Evolutionary conservation across 2,888 invertebrate genomes (phyloP).

Genomic region (Platycheirus rosarum): DNA sequence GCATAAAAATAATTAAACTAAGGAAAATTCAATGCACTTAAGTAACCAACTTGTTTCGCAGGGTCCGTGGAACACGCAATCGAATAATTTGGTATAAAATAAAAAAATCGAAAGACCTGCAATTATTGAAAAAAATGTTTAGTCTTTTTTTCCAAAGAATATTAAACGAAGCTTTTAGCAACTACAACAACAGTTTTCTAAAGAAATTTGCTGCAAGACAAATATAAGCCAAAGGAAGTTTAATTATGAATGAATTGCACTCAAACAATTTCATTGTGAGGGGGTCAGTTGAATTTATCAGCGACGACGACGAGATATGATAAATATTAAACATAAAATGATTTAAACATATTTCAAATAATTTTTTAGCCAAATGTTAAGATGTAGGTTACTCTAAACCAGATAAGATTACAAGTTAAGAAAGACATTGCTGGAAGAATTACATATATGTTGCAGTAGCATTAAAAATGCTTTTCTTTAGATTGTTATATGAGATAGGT

Average conservation of each 20-base stretch:
- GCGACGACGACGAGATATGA: too few species aligned
- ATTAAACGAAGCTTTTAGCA: constrained; percentile 6
- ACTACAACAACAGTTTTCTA: not conserved
- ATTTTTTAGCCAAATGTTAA: too few species aligned
- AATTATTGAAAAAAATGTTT: constrained; percentile 56
- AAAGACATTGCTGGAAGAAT: not conserved
- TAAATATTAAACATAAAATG: too few species aligned
- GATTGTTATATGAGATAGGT: too few species aligned
- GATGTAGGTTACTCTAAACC: not conserved
- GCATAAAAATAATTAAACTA: constrained; percentile 3
- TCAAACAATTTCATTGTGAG: not conserved
- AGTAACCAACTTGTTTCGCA: constrained; percentile 78
- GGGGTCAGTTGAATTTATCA: too few species aligned
- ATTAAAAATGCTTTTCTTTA: constrained; percentile 2
- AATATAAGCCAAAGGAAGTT: not conserved
- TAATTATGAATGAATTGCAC: not conserved
- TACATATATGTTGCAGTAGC: not conserved
- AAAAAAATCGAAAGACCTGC: constrained; percentile 79
- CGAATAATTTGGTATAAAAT: constrained; percentile 78
- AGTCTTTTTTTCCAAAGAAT: not conserved
- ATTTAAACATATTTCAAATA: too few species aligned
- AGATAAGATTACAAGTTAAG: constrained; percentile 21
- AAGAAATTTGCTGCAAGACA: not conserved
- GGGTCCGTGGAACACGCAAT: constrained; percentile 77
- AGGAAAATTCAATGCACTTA: constrained; percentile 2